A percentile compares a stretch with the other conserved stretches of the same genome.
phyloP scores from a whole-genome alignment of 2,113 vertebrate species.

The Delphinus delphis region DNA sequence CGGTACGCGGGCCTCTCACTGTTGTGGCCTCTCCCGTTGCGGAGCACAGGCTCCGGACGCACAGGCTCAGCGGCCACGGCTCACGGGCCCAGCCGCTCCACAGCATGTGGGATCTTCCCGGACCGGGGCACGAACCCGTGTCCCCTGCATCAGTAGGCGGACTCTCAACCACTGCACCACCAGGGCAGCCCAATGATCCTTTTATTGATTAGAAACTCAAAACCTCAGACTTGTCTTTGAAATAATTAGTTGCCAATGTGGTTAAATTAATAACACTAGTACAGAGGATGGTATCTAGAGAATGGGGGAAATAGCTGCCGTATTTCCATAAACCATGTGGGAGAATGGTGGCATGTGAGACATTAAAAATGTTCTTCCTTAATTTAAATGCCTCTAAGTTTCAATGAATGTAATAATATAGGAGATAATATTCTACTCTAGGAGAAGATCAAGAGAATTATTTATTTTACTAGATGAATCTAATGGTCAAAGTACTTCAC shows the following conservation, averaged over 20 bases:
- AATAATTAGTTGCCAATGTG: background rate
- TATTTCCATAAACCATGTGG: background rate
- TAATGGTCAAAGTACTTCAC: background rate
- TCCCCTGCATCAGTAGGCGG: too few relatives aligned
- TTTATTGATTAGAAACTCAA: constrained; percentile 27
- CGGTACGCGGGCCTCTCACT: too few relatives aligned
- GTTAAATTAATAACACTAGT: background rate
- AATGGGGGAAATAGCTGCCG: background rate
- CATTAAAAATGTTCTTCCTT: background rate
- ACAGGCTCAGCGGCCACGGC: too few relatives aligned
- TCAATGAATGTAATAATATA: background rate
- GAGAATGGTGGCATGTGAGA: background rate
- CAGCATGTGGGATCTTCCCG: too few relatives aligned
- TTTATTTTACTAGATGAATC: background rate
- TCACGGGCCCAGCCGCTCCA: too few relatives aligned
- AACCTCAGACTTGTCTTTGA: constrained; percentile 20
- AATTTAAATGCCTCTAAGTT: constrained; percentile 20
- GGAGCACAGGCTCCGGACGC: too few relatives aligned
- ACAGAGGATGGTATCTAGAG: background rate
- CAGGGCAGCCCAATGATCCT: background rate
- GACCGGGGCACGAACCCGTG: too few relatives aligned
- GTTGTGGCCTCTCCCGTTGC: too few relatives aligned
- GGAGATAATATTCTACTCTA: background rate
- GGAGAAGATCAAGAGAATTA: background rate
- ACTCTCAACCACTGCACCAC: too few relatives aligned